Conservation (phyloP, 2,888 invertebrate genomes). For the Scotopteryx bipunctaria region DNA sequence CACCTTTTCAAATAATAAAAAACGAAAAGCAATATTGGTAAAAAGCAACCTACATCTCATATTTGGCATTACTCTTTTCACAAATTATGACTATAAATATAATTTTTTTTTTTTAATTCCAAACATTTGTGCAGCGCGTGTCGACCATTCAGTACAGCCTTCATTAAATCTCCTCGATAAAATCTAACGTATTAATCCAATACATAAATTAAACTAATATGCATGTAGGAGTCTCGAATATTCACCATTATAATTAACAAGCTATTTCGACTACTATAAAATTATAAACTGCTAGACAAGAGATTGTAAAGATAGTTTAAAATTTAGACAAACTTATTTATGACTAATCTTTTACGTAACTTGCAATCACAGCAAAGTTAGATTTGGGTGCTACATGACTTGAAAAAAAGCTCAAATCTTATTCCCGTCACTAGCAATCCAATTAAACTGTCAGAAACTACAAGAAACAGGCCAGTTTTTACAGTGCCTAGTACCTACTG, state of each 20-base stretch:
- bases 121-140: constrained; percentile 19
- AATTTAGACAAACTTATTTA: constrained; percentile 3
- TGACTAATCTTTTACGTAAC: not conserved
- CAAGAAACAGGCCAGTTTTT: constrained; percentile 22
- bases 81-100: too few species aligned
- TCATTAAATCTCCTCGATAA: constrained; percentile 45
- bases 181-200: constrained; percentile 53
- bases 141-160: constrained; percentile 33
- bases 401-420: not conserved
- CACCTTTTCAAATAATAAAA: too few species aligned
- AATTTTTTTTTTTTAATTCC: too few species aligned
- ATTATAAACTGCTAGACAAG: constrained; percentile 28
- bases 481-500: too few species aligned
- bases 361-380: not conserved
- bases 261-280: constrained; percentile 39
- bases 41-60: too few species aligned
- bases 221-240: constrained; percentile 46
- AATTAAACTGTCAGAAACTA: not conserved
- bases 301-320: constrained; percentile 7
- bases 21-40: too few species aligned
- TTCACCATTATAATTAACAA: constrained; percentile 49
- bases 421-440: too few species aligned
- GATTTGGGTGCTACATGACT: not conserved
- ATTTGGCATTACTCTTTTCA: too few species aligned
- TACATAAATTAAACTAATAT: constrained; percentile 54